phyloP scores from a whole-genome alignment of 2,797 vertebrate genomes.

The Mus minutoides region DNA sequence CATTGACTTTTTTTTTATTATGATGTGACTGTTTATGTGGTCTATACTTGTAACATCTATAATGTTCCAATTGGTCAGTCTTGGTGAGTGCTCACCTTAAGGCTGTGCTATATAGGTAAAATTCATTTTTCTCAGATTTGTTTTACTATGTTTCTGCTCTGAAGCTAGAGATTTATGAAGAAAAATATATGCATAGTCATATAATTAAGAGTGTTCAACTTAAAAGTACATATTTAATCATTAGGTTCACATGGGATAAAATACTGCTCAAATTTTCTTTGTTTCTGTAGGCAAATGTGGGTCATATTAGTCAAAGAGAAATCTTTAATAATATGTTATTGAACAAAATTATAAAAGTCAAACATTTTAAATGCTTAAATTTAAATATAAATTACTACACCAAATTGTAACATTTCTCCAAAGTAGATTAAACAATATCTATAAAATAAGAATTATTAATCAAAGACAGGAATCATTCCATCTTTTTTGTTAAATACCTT shows the following conservation, averaged over 20 bases:
- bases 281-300: background rate
- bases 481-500: background rate
- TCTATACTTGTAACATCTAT: background rate
- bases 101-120: background rate
- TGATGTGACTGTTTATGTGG: background rate
- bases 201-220: background rate
- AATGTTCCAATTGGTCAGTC: background rate
- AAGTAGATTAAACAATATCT: background rate
- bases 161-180: background rate
- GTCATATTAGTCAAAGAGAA: background rate
- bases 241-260: background rate
- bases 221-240: background rate
- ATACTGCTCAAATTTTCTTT: background rate
- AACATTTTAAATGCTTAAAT: background rate
- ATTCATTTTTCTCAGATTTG: background rate
- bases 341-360: conserved; percentile 6
- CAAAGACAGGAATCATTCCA: background rate
- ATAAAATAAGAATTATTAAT: background rate
- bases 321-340: background rate
- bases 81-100: background rate
- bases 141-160: background rate
- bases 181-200: background rate
- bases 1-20: background rate
- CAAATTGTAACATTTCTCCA: background rate
- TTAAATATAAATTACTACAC: background rate